A percentile compares a stretch with the other conserved stretches of the same genome.
These are phyloP conservation scores for Acanthornis magna DNA, from an alignment of 2,797 vertebrate genomes.

Conservation along the genomic window DNA sequence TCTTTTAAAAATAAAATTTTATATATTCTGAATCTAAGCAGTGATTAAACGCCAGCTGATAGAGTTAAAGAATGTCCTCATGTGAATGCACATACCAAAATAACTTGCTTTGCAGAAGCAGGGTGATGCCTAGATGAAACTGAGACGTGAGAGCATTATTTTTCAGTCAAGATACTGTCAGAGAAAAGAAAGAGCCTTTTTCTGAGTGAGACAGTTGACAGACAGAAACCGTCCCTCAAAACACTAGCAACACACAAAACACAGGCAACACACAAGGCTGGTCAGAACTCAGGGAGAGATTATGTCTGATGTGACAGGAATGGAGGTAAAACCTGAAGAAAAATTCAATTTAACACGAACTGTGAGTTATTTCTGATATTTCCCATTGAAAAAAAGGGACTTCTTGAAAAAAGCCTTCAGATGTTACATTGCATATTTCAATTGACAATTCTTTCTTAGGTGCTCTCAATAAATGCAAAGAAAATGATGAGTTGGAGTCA, in stretches of 20 bases:
- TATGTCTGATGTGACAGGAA: background rate
- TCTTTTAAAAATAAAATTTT: conserved; percentile 27
- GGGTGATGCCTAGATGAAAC: background rate
- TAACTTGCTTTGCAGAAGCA: background rate
- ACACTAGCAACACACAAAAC: background rate
- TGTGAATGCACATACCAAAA: background rate
- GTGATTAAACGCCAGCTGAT: background rate
- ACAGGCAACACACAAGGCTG: background rate
- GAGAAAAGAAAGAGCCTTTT: conserved; percentile 16
- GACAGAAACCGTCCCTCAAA: background rate
- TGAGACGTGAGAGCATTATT: background rate
- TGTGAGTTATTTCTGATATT: background rate
- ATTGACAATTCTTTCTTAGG: background rate
- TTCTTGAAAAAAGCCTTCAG: background rate
- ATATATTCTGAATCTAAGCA: conserved; percentile 17
- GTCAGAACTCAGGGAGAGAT: background rate
- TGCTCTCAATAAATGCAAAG: background rate
- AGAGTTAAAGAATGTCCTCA: background rate
- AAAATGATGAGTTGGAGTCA: background rate
- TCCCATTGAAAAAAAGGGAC: background rate
- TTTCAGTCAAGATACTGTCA: background rate
- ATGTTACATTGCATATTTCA: background rate
- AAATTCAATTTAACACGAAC: background rate
- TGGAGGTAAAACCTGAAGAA: background rate
- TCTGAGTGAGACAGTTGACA: background rate